Evolutionary conservation across 2,888 invertebrate species (phyloP), one percentile per base, ranked within the genome.

Genomic region (Coleophora deauratella): DNA sequence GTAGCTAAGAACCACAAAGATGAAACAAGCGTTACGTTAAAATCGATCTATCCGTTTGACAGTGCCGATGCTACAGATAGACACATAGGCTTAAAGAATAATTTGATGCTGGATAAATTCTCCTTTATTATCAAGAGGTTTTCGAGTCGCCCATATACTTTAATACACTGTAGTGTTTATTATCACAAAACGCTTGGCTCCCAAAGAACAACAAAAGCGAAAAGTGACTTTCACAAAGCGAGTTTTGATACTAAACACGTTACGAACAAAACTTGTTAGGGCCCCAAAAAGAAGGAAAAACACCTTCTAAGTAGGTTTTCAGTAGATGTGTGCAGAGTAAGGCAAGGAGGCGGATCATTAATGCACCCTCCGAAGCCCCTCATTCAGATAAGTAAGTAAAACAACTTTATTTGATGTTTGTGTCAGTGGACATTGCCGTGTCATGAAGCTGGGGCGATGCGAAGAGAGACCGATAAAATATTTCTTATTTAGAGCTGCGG

Each of bases 321-420:
- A 66, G 53, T 55, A 53, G 58, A 51, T 62, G 60, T 64, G 61
- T 64, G 59, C 54, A 51, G 44, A 44, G 50, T 50, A 6, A 55
- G 27, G 52, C 51, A 45, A 54, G 52, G 50, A 46, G 50, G 46
- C 32, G 35, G 61, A 66, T 78, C 79, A 82, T 82, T 82, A 81
- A 80, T 80, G 81, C 81, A 81, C 81, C 81, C 80, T 55, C 57
- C 53, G 57, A 44, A 54, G 59, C 57, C 62, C 70, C 63, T 59
- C 67, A 67, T 63, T 68, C 62, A 67, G 78, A 78, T 79, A 79
- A 73, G 74, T 76, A 74, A 80, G 79, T 80, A 78, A 80, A 79
- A 82, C 79, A 82, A 82, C 79, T 79, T 82, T 82, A 84, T 84
- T 84, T 82, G 81, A 81, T 81, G 80, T 79, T 72, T 62, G 66